phyloP scores from a whole-genome alignment of 2,888 invertebrate genomes.

The Carcina quercana region DNA sequence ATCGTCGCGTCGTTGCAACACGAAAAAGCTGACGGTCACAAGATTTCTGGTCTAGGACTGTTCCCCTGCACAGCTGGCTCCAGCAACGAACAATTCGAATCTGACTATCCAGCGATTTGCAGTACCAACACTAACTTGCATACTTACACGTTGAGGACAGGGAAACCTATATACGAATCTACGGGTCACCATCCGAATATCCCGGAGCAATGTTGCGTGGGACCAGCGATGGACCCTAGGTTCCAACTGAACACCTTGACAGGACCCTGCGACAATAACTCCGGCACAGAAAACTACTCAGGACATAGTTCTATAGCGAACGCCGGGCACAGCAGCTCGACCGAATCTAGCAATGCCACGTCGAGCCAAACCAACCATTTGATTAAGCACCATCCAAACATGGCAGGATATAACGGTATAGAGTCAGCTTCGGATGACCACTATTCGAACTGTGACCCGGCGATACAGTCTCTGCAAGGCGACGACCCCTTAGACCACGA shows the following conservation, averaged over 20 bases:
- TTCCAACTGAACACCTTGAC: conserved; percentile 72
- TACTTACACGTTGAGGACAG: conserved; percentile 86
- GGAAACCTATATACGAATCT: conserved; percentile 84
- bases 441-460: conserved; percentile 69
- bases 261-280: conserved; percentile 75
- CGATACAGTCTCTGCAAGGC: conserved; percentile 64
- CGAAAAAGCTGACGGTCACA: conserved; percentile 79
- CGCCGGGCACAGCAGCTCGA: conserved; percentile 68
- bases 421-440: conserved; percentile 69
- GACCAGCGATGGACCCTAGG: conserved; percentile 58
- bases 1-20: conserved; percentile 76
- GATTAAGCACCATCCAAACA: conserved; percentile 65
- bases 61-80: conserved; percentile 89
- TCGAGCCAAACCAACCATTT: conserved; percentile 69
- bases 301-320: conserved; percentile 75
- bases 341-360: conserved; percentile 68
- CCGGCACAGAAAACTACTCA: conserved; percentile 77
- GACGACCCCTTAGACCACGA: conserved; percentile 69
- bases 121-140: conserved; percentile 89
- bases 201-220: conserved; percentile 56
- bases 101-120: conserved; percentile 89
- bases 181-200: conserved; percentile 56
- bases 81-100: conserved; percentile 89
- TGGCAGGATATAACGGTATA: conserved; percentile 61
- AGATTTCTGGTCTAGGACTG: conserved; percentile 84